phyloP scores from a whole-genome alignment of 2,113 vertebrate genomes.

The Heterotis niloticus region DNA sequence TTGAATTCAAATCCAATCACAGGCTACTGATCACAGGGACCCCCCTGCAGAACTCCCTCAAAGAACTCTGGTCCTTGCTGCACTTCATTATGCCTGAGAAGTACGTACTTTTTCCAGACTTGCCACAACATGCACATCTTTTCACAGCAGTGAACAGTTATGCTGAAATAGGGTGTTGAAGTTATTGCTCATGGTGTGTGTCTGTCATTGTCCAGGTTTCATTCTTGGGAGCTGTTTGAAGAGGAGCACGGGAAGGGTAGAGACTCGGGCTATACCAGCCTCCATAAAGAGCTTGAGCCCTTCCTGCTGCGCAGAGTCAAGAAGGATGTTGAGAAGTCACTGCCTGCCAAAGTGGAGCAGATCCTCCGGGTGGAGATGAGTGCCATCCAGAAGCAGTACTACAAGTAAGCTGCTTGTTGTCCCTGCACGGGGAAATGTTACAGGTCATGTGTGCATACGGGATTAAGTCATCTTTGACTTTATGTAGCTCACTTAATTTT shows the following conservation, averaged over 20 bases:
- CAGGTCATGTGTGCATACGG: too few relatives aligned
- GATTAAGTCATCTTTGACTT: neutral
- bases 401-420: slow-evolving; percentile 76
- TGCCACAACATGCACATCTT: neutral
- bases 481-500: neutral
- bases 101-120: slow-evolving; percentile 62
- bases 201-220: slow-evolving; percentile 72
- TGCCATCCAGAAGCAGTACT: slow-evolving; percentile 97
- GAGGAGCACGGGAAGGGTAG: slow-evolving; percentile 95
- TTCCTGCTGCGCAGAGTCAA: slow-evolving; percentile 93
- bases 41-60: slow-evolving; percentile 94
- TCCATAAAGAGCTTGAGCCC: slow-evolving; percentile 96
- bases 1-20: slow-evolving; percentile 96
- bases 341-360: slow-evolving; percentile 97
- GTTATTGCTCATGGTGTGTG: neutral
- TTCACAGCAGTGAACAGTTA: neutral
- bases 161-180: too few relatives aligned
- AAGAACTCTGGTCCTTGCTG: slow-evolving; percentile 95
- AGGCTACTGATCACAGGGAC: slow-evolving; percentile 97
- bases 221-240: slow-evolving; percentile 96
- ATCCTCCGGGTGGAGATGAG: slow-evolving; percentile 98
- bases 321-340: slow-evolving; percentile 97
- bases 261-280: slow-evolving; percentile 91
- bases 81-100: slow-evolving; percentile 99
- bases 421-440: neutral